Base-by-base conservation (phyloP, 1,140 invertebrate genomes). In the Pseudobourletiella spinata region DNA sequence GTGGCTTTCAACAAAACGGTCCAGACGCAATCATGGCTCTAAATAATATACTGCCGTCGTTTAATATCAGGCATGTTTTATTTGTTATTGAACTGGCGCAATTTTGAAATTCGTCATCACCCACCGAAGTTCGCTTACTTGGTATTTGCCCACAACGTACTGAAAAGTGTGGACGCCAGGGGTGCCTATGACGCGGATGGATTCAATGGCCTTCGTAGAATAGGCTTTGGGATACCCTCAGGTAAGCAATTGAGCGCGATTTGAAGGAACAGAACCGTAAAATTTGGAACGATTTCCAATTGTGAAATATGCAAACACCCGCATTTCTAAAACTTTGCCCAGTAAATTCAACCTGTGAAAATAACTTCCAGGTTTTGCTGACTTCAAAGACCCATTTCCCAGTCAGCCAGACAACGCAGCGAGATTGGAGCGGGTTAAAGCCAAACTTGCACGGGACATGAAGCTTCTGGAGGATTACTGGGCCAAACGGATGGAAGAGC, bases 61-160 rank as follows among this genome's bases (percentile, higher is more conserved):
- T n/a, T n/a, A n/a, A n/a, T n/a, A n/a, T n/a, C n/a, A n/a, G n/a
- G n/a, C n/a, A n/a, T n/a, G n/a, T n/a, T n/a, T n/a, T n/a, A n/a
- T n/a, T n/a, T n/a, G n/a, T n/a, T n/a, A n/a, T n/a, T n/a, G n/a
- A n/a, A n/a, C n/a, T n/a, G n/a, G n/a, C n/a, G n/a, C n/a, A n/a
- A n/a, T n/a, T n/a, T n/a, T n/a, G n/a, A n/a, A n/a, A n/a, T n/a
- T n/a, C n/a, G n/a, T n/a, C n/a, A n/a, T n/a, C n/a, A n/a, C n/a
- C n/a, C n/a, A n/a, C n/a, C n/a, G n/a, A n/a, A 54, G 50, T 54
- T 54, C 20, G 50, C 50, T 22, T 54, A 28, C 25, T 22, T 54
- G 25, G 15, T 54, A 26, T 54, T 54, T 26, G 50, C 50, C 25
- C 20, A 54, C 20, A 20, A 54, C 14, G 30, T 54, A 14, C 28